Conservation (phyloP, 2,797 vertebrate genomes). For the Myripristis murdjan region DNA sequence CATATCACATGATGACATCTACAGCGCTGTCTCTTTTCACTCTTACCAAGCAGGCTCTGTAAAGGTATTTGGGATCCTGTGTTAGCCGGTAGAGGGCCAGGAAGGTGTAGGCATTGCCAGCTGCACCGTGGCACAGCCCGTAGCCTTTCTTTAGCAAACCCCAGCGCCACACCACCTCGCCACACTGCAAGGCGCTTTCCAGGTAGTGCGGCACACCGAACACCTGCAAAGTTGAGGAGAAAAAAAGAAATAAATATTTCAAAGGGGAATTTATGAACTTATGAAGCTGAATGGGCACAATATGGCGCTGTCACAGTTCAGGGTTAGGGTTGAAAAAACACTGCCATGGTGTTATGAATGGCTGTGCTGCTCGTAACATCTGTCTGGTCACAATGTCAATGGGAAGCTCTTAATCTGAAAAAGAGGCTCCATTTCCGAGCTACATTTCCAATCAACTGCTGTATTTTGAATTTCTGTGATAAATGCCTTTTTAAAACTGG, state of each 20-base stretch:
- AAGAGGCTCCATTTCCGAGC: no score
- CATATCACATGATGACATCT: background rate
- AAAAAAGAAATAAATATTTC: background rate
- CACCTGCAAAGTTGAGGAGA: constrained; percentile 72
- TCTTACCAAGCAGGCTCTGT: constrained; percentile 95
- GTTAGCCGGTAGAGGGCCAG: constrained; percentile 92
- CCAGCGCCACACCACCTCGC: constrained; percentile 92
- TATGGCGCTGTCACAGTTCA: no score
- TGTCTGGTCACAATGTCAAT: no score
- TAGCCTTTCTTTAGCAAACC: constrained; percentile 97
- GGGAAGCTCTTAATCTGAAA: no score
- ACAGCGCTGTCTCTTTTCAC: background rate
- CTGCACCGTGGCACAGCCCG: constrained; percentile 93
- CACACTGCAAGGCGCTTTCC: constrained; percentile 88
- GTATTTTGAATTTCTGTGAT: no score
- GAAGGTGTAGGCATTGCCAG: constrained; percentile 95
- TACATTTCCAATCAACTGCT: no score
- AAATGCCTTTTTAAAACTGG: no score
- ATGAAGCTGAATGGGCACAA: no score
- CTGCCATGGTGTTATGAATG: no score
- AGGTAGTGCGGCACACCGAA: constrained; percentile 92
- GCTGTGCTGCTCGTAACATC: no score
- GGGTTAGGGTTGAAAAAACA: no score
- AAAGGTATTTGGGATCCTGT: constrained; percentile 90
- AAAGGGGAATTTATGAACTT: background rate